Conservation (phyloP, 2,888 invertebrate species). For the Caenorhabditis virilis region DNA sequence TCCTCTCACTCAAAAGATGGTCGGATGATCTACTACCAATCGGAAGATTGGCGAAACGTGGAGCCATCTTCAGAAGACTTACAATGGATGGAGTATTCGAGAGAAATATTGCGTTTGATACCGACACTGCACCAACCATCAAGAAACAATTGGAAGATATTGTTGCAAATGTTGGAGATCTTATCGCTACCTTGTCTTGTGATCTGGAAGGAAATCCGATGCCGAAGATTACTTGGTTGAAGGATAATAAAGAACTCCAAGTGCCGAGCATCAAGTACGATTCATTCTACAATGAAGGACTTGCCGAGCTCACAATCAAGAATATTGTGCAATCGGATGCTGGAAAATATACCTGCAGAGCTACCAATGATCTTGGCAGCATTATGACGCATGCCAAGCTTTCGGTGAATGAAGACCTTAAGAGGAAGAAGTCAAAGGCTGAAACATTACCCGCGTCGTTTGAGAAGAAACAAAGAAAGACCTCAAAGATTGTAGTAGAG, state of each 20-base stretch:
- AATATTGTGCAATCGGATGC: slow-evolving; percentile 78
- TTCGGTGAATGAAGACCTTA: slow-evolving; percentile 40
- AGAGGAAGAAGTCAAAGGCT: slow-evolving; percentile 42
- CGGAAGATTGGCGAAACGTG: slow-evolving; percentile 70
- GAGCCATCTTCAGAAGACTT: slow-evolving; percentile 70
- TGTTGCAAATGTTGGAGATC: slow-evolving; percentile 63
- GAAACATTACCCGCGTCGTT: slow-evolving; percentile 44
- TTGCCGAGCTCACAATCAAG: slow-evolving; percentile 74
- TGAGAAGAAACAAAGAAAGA: slow-evolving; percentile 39
- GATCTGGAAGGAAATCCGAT: slow-evolving; percentile 68
- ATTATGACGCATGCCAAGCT: slow-evolving; percentile 76
- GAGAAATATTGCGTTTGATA: slow-evolving; percentile 69
- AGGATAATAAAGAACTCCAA: slow-evolving; percentile 66
- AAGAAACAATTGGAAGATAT: slow-evolving; percentile 69
- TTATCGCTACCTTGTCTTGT: slow-evolving; percentile 68
- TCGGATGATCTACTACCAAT: slow-evolving; percentile 69
- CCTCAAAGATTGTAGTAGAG: slow-evolving; percentile 27
- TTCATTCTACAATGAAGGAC: slow-evolving; percentile 60
- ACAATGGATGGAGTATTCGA: slow-evolving; percentile 70
- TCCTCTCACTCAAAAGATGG: slow-evolving; percentile 59
- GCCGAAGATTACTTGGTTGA: slow-evolving; percentile 65
- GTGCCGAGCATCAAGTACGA: slow-evolving; percentile 67
- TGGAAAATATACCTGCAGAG: slow-evolving; percentile 83
- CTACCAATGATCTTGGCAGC: slow-evolving; percentile 82
- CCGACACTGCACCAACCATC: slow-evolving; percentile 67